These are phyloP conservation scores for Scopus umbretta DNA, from an alignment of 2,113 vertebrate genomes.

Conservation along the genomic window DNA sequence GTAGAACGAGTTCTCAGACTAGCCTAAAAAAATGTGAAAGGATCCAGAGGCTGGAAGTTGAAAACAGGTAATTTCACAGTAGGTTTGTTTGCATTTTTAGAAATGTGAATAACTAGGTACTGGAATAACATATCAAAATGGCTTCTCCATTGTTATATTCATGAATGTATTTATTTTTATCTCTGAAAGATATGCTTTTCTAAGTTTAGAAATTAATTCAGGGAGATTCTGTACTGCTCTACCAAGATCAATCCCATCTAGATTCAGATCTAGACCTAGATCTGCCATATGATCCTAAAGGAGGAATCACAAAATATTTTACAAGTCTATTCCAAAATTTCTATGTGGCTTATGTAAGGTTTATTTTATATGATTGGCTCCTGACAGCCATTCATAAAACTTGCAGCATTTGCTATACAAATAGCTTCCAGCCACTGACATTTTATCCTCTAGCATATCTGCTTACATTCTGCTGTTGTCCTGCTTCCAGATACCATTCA, in stretches of 20 bases:
- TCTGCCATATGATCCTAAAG: neutral
- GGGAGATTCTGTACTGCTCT: neutral
- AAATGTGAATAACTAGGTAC: neutral
- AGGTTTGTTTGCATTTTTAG: neutral
- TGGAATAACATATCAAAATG: neutral
- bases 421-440: slow-evolving; percentile 44
- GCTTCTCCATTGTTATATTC: neutral
- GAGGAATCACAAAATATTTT: neutral
- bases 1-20: neutral
- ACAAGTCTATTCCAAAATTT: neutral
- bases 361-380: slow-evolving; percentile 31
- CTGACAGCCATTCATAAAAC: slow-evolving; percentile 62
- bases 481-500: slow-evolving; percentile 51
- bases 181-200: neutral
- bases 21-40: neutral
- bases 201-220: neutral
- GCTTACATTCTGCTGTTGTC: slow-evolving; percentile 50
- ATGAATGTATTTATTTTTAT: neutral
- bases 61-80: neutral
- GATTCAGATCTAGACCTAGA: neutral
- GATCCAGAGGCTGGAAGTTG: neutral
- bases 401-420: slow-evolving; percentile 36
- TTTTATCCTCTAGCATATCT: slow-evolving; percentile 54
- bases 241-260: neutral
- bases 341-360: slow-evolving; percentile 14